Base-by-base conservation (phyloP, 2,797 vertebrate genomes). In the Zalophus californianus region DNA sequence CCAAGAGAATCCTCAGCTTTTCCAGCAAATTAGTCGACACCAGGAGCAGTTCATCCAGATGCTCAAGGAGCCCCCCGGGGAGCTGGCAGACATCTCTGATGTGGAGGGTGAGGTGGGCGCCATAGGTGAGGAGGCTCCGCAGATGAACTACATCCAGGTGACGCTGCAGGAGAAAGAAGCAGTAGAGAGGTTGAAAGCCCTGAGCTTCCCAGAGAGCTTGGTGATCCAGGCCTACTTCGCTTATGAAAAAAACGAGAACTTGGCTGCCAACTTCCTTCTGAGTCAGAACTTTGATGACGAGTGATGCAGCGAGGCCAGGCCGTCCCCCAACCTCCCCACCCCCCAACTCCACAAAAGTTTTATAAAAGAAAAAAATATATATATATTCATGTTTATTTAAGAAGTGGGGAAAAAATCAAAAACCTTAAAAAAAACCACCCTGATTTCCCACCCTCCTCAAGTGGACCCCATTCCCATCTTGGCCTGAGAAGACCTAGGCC, bases 21-120 rank as follows among this genome's bases (percentile, higher is more conserved):
- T 99, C 94, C 99, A 99, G 99, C 99, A 99, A 99, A 99, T 99
- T 97, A 99, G 99, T 95, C 99, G 99, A 92, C 99, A 99, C 97
- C 99, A 99, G 99, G 99, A 99, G 98, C 99, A 99, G 96, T 99
- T 99, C 97, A 99, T 99, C 98, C 99, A 99, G 99, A 99, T 99
- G 99, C 93, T 99, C 98, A 99, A 99, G 0, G 99, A 99, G 77
- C 99, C 99, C 0, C 98, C 99, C 44, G 99, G 99, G 0, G 99
- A 99, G 86, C 98, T 98, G 32, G 99, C 98, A 0, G 99, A 99
- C 11, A 98, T 98, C 13, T 98, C 98, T 0, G 99, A 99, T 54
- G 98, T 98, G 0, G 99, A 99, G 97, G 98, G 98, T 0, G 98
- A 99, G 97, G 97, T 99, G 97, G 99, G 99, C 0, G 99, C 99